Conservation (phyloP, 2,113 vertebrate species). For the Paedocypris sp. region DNA sequence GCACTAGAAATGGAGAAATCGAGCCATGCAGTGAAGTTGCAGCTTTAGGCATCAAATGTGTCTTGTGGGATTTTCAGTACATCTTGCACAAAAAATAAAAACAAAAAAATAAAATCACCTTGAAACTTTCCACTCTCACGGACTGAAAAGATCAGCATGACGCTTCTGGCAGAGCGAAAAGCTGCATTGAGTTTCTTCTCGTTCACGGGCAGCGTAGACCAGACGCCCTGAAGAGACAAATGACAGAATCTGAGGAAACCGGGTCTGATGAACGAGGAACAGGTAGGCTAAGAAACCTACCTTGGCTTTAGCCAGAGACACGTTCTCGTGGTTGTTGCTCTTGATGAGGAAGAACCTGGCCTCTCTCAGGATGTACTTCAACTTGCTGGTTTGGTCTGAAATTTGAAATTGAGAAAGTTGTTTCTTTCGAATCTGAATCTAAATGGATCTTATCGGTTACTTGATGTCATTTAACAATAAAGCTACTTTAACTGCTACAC, state of each 20-base stretch:
- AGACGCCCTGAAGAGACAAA: conserved; percentile 76
- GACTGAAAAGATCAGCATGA: conserved; percentile 92
- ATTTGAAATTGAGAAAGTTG: conserved; percentile 39
- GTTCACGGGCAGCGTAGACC: conserved; percentile 95
- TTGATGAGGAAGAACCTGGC: conserved; percentile 96
- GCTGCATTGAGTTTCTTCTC: conserved; percentile 95
- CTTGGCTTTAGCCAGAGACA: conserved; percentile 96
- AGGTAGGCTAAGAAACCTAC: conserved; percentile 45
- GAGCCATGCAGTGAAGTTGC: too few relatives aligned
- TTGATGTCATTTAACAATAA: too few relatives aligned
- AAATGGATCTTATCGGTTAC: too few relatives aligned
- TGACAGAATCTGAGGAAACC: not conserved
- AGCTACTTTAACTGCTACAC: too few relatives aligned
- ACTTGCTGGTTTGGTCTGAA: conserved; percentile 85
- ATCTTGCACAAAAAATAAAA: too few relatives aligned
- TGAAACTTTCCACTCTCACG: conserved; percentile 99
- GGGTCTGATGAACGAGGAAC: not conserved
- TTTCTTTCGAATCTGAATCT: too few relatives aligned
- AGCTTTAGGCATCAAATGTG: too few relatives aligned
- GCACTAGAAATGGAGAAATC: too few relatives aligned
- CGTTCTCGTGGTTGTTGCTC: conserved; percentile 98
- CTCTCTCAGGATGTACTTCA: conserved; percentile 87
- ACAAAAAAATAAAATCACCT: conserved; percentile 59
- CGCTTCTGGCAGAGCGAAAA: conserved; percentile 82
- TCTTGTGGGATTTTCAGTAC: too few relatives aligned